Conservation (phyloP, 2,113 vertebrate species). For the Percina caprodes region DNA sequence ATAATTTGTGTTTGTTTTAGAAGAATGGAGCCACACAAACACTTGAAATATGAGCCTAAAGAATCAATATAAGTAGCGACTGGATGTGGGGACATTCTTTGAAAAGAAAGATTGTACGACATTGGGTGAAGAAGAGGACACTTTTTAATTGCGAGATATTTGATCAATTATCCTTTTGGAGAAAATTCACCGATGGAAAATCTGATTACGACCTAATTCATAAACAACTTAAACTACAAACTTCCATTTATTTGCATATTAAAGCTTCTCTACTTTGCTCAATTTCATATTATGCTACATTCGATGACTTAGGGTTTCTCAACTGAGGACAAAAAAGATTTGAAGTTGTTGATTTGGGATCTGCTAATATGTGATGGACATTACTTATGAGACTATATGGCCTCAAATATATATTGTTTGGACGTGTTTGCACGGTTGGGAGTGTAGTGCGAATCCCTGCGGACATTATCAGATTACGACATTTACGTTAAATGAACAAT, state of each 20-base stretch:
- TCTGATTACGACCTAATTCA: neutral
- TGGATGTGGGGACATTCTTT: neutral
- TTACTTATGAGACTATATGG: neutral
- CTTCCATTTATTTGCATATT: neutral
- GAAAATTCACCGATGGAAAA: neutral
- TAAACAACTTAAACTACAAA: neutral
- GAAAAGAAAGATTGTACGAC: neutral
- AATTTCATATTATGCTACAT: neutral
- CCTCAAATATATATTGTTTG: neutral
- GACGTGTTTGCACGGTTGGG: neutral
- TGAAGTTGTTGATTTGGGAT: neutral
- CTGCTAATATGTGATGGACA: neutral
- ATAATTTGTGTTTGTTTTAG: slow-evolving; percentile 36
- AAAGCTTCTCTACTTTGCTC: neutral
- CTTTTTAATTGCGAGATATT: neutral
- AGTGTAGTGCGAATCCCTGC: too few relatives aligned
- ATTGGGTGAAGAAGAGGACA: neutral
- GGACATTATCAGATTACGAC: neutral
- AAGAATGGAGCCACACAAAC: slow-evolving; percentile 36
- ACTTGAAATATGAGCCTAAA: slow-evolving; percentile 22
- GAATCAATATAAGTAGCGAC: neutral
- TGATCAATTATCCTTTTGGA: neutral
- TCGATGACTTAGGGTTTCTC: neutral
- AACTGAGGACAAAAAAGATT: neutral
- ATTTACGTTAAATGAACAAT: neutral